phyloP scores from a whole-genome alignment of 2,113 vertebrate species.

The Narcine bancroftii region DNA sequence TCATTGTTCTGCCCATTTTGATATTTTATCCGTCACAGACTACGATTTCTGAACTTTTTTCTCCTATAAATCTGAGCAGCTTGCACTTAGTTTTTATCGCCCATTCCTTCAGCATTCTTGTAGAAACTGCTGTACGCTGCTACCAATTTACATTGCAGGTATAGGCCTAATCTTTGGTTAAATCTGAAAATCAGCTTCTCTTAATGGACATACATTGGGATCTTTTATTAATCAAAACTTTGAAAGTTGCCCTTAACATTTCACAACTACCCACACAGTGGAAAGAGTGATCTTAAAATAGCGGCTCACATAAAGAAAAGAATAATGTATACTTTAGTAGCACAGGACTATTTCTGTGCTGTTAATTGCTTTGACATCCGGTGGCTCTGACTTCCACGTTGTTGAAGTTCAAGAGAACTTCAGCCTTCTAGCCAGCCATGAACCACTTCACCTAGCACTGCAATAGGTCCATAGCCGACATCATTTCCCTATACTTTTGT shows the following conservation, averaged over 20 bases:
- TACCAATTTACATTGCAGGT: not conserved
- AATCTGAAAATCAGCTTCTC: not conserved
- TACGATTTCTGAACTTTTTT: not conserved
- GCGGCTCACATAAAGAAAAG: not conserved
- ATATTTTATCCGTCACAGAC: not conserved
- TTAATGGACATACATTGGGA: not conserved
- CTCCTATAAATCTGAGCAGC: not conserved
- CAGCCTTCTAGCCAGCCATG: no score
- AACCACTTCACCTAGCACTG: no score
- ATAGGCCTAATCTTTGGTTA: not conserved
- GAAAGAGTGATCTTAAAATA: not conserved
- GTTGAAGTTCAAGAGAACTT: no score
- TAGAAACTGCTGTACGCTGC: not conserved
- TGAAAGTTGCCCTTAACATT: not conserved
- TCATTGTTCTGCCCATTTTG: not conserved
- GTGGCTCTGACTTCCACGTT: no score
- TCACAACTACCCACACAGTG: not conserved
- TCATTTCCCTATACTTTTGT: no score
- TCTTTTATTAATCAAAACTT: not conserved
- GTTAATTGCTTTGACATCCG: no score
- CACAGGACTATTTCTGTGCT: not conserved
- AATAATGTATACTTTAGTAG: not conserved
- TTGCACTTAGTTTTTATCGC: not conserved
- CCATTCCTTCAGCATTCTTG: not conserved
- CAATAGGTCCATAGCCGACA: no score